Conservation (phyloP, 1,140 invertebrate species). For the Trachelipus rathkii region DNA sequence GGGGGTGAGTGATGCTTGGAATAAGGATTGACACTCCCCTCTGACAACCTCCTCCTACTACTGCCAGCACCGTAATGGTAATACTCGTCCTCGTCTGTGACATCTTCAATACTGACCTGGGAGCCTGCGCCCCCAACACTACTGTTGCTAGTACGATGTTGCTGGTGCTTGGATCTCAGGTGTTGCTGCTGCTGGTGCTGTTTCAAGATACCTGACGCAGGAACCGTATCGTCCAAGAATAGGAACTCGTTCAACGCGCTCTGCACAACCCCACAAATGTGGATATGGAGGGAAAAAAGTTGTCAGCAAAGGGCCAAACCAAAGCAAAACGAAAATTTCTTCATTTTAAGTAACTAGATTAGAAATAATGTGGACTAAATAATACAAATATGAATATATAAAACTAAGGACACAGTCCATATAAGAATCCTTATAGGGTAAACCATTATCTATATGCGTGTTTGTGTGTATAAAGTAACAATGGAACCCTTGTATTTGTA, state of each 20-base stretch:
- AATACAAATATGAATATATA: no score
- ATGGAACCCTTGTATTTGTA: no score
- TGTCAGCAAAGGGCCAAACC: no score
- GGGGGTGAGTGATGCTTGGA: conserved; percentile 23
- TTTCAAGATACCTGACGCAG: conserved; percentile 17
- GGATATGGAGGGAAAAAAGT: conserved; percentile 13
- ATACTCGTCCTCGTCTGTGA: conserved; percentile 65
- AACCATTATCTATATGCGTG: no score
- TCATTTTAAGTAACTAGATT: no score
- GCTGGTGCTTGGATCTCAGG: background rate
- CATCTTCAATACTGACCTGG: conserved; percentile 61
- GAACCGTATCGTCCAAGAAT: conserved; percentile 69
- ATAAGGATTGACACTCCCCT: conserved; percentile 8
- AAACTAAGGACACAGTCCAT: no score
- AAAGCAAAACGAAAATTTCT: no score
- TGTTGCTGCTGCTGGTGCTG: conserved; percentile 29
- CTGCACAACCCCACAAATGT: conserved; percentile 60
- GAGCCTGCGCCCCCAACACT: conserved; percentile 69
- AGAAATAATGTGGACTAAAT: no score
- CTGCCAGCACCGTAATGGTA: conserved; percentile 17
- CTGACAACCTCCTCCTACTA: background rate
- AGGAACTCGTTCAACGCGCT: conserved; percentile 79
- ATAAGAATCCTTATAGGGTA: no score
- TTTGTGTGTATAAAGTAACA: no score
- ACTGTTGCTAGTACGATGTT: conserved; percentile 22